Percentiles rank a stretch among this genome's conserved stretches.
These are phyloP conservation scores for Syrrhaptes paradoxus DNA, from an alignment of 2,113 vertebrate genomes.

Conservation along the genomic window DNA sequence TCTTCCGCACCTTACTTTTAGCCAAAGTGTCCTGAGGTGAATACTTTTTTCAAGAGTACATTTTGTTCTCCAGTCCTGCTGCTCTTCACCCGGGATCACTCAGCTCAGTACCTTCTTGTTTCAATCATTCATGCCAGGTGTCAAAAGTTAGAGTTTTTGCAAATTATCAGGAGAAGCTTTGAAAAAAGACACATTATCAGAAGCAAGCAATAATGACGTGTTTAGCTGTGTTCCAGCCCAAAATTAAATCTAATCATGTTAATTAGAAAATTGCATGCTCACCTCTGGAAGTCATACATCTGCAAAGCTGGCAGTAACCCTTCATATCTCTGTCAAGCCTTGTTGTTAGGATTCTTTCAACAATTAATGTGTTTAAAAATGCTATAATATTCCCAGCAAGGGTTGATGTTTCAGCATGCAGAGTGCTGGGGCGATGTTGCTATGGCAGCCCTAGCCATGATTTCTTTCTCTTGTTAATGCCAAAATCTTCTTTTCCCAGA, in stretches of 20 bases:
- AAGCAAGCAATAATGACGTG: neutral
- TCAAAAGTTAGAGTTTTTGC: neutral
- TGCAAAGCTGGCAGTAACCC: neutral
- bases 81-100: neutral
- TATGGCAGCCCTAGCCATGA: constrained; percentile 64
- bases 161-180: neutral
- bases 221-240: neutral
- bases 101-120: neutral
- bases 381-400: neutral
- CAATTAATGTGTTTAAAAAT: constrained; percentile 26
- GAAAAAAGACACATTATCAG: neutral
- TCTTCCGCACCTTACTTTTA: neutral
- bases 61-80: neutral
- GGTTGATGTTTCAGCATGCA: neutral
- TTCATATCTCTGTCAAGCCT: neutral
- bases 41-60: neutral
- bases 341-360: neutral
- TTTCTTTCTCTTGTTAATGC: constrained; percentile 30
- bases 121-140: neutral
- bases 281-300: neutral
- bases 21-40: neutral
- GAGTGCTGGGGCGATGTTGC: constrained; percentile 58
- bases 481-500: neutral
- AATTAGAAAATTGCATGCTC: constrained; percentile 1
- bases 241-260: neutral